Evolutionary conservation across 2,888 invertebrate species (phyloP), one percentile per base, ranked within the genome.

Genomic region (Ptilodon capucinus): DNA sequence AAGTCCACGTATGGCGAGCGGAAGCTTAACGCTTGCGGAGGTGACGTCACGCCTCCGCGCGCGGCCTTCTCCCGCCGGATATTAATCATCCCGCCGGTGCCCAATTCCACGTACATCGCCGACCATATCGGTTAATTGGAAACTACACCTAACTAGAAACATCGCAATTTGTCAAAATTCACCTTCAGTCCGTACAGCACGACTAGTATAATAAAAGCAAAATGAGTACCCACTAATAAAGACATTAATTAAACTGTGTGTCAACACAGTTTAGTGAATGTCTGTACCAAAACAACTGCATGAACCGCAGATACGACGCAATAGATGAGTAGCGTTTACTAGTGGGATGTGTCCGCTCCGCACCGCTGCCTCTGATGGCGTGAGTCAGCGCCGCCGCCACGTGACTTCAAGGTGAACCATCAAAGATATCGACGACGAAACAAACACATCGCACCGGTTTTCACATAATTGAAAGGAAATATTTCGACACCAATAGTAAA

Each of bases 1-100:
- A 74, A 71, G 71, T 72, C 63, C 68, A 72, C 73, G 68, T 71
- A 71, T 66, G 68, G 68, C 71, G 74, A 75, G 73, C 86, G 89
- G 90, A 90, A 88, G 81, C 74, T 66, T 74, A 75, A 73, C 71
- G 72, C 75, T 74, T 66, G 76, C 84, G 82, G 85, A 82, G 81
- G 79, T 88, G 89, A 90, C 89, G 88, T 88, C 88, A 89, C 73
- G 7, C 60, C 74, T 64, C 64, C 71, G 74, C 69, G 70, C 69
- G 79, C 86, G 86, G 81, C 86, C 86, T 87, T 86, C 85, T 76
- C 79, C 74, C 73, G 66, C 72, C 88, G 89, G 88, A 89, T 86
- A 89, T 90, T 88, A 90, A 88, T 90, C 88, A 90, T 86, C 81
- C 86, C 79, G 81, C 68, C 64, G 71, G 64, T 61, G 56, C 67